Evolutionary conservation across 2,888 invertebrate genomes (phyloP), one percentile per base, ranked within the genome.

Genomic region (Strigamia transsilvanica): DNA sequence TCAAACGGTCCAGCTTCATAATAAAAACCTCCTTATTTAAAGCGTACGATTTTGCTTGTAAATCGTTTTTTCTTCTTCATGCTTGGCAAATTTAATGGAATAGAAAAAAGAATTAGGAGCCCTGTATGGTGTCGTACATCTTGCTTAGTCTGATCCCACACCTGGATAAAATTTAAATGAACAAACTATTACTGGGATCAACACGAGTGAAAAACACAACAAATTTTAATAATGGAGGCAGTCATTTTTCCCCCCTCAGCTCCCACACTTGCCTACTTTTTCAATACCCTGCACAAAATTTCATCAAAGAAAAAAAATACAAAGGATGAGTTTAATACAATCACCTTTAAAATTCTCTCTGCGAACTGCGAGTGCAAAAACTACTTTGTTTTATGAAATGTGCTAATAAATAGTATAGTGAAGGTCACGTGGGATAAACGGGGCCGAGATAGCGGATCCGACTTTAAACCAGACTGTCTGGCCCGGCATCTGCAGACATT

Each of bases 1-100:
- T 61, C 61, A 61, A 61, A 61, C 7, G 61, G 21, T 61, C 21
- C 23, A 21, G 21, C 21, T 61, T 23, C 21, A 61, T 61, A 61
- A 61, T 61, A 61, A 61, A 61, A 61, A 61, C 6, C 61, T 61
- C 61, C 61, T 61, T 61, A 61, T 61, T 61, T 61, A 61, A 61
- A 61, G 61, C 61, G 23, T 18, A 7, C 21, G 61, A 61, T 61
- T 61, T 18, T 61, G 61, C 61, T 18, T 61, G 61, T 61, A 61
- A 61, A 61, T 61, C 61, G 18, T 18, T 61, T 61, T 23, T 61
- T 61, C 18, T 61, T 61, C 23, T 61, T 61, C 61, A 61, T 61
- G 61, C 61, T 61, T 61, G 61, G 61, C 21, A 21, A 61, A 21
- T 61, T 61, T 61, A 21, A 18, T n/a, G 61, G 3, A 9, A 23